phyloP scores from a whole-genome alignment of 2,113 vertebrate species.

The Oncorhynchus mykiss region DNA sequence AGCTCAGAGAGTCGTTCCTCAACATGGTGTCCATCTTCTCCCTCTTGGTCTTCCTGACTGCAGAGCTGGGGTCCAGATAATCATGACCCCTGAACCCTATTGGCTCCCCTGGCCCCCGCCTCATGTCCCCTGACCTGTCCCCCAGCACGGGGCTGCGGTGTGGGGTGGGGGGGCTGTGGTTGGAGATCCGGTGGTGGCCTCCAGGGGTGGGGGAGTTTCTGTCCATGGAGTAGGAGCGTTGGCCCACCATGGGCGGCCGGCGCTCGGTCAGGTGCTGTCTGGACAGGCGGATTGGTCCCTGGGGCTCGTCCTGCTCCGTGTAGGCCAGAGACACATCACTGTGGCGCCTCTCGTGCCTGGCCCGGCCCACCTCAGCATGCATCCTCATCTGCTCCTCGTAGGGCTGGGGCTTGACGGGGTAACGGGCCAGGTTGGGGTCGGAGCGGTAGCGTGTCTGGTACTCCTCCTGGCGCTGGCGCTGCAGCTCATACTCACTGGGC shows the following conservation, averaged over 20 bases:
- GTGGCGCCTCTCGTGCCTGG: constrained; percentile 91
- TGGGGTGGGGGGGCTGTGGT: constrained; percentile 91
- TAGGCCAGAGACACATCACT: constrained; percentile 96
- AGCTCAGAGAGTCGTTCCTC: constrained; percentile 97
- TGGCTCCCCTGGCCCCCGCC: constrained; percentile 73
- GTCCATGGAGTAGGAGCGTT: constrained; percentile 93
- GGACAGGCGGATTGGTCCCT: constrained; percentile 80
- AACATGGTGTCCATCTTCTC: constrained; percentile 99
- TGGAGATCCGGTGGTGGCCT: constrained; percentile 84
- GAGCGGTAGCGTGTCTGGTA: constrained; percentile 94
- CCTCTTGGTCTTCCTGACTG: constrained; percentile 89
- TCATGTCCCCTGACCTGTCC: constrained; percentile 79
- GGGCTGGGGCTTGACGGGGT: constrained; percentile 94
- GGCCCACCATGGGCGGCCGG: constrained; percentile 85
- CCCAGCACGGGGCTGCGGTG: constrained; percentile 87
- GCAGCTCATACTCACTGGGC: constrained; percentile 88
- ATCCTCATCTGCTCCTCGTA: constrained; percentile 99
- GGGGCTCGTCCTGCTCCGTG: constrained; percentile 89
- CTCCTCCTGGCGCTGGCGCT: constrained; percentile 87
- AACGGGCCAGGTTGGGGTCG: constrained; percentile 96
- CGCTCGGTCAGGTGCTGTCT: constrained; percentile 86
- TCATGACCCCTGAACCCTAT: constrained; percentile 70
- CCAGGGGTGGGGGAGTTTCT: constrained; percentile 84
- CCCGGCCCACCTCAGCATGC: constrained; percentile 92
- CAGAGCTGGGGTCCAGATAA: constrained; percentile 91